A percentile compares a stretch with the other conserved stretches of the same genome.
phyloP scores from a whole-genome alignment of 2,888 invertebrate genomes.

The Horisme vitalbata region DNA sequence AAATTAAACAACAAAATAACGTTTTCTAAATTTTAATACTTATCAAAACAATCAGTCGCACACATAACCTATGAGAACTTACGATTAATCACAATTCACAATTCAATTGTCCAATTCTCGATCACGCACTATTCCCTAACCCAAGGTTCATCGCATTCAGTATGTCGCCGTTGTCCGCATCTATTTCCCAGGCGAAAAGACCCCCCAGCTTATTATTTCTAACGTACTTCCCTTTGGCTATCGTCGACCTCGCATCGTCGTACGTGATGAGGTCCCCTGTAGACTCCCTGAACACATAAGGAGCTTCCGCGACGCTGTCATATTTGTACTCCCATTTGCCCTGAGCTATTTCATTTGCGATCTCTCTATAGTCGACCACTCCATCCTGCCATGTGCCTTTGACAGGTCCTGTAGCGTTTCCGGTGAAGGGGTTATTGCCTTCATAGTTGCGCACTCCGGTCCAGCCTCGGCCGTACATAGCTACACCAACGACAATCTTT shows the following conservation, averaged over 20 bases:
- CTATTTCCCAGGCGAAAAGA: conserved; percentile 76
- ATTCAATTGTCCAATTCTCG: conserved; percentile 12
- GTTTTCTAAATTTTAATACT: conserved; percentile 22
- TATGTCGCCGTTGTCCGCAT: conserved; percentile 75
- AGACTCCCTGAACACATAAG: conserved; percentile 69
- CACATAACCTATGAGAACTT: conserved; percentile 31
- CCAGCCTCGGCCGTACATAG: conserved; percentile 79
- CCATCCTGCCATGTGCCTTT: conserved; percentile 79
- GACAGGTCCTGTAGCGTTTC: conserved; percentile 69
- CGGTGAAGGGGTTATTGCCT: conserved; percentile 70
- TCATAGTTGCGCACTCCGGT: conserved; percentile 68
- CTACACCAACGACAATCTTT: conserved; percentile 74
- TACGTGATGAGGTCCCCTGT: conserved; percentile 75
- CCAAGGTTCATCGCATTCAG: conserved; percentile 77
- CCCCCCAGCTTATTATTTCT: conserved; percentile 75
- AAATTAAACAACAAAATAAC: neutral
- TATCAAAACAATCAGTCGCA: conserved; percentile 25
- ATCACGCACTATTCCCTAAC: conserved; percentile 64
- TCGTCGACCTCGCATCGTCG: conserved; percentile 72
- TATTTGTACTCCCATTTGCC: conserved; percentile 76
- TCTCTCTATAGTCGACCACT: conserved; percentile 75
- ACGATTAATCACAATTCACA: conserved; percentile 28
- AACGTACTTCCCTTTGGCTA: conserved; percentile 76
- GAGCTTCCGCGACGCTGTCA: conserved; percentile 72
- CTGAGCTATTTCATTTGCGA: conserved; percentile 66